Evolutionary conservation across 2,797 vertebrate species (phyloP).

Genomic region (Enteromius fasciolatus): DNA sequence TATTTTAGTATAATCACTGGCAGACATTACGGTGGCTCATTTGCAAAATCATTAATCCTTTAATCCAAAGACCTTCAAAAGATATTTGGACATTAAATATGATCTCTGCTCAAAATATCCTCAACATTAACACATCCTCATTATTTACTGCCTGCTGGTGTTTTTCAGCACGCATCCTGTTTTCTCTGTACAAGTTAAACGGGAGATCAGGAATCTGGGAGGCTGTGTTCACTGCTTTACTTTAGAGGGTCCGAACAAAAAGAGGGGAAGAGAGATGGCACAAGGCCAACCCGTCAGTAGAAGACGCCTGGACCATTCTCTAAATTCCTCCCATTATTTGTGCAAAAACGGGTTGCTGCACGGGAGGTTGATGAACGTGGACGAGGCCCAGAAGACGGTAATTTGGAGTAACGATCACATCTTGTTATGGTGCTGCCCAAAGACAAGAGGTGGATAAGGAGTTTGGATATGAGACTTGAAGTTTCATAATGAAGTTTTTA

Average conservation of each 20-base stretch:
- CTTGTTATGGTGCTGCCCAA: neutral
- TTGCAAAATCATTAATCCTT: neutral
- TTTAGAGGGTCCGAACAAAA: slow-evolving; percentile 7
- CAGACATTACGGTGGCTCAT: neutral
- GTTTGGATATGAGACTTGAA: slow-evolving; percentile 18
- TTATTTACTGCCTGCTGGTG: slow-evolving; percentile 36
- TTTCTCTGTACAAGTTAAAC: slow-evolving; percentile 46
- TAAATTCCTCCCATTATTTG: slow-evolving; percentile 49
- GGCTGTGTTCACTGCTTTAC: slow-evolving; percentile 40
- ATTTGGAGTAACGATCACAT: slow-evolving; percentile 12
- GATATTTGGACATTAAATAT: slow-evolving; percentile 30
- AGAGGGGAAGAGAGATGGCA: slow-evolving; percentile 29
- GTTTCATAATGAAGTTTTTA: slow-evolving; percentile 6
- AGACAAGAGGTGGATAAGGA: neutral
- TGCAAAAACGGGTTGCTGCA: slow-evolving; percentile 26
- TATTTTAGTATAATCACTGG: neutral
- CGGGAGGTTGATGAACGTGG: slow-evolving; percentile 14
- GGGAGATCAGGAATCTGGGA: slow-evolving; percentile 37
- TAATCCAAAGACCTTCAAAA: neutral
- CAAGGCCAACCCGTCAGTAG: slow-evolving; percentile 37
- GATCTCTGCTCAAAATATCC: slow-evolving; percentile 13
- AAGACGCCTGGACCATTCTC: slow-evolving; percentile 45
- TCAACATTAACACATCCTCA: slow-evolving; percentile 33
- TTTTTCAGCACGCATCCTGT: slow-evolving; percentile 61
- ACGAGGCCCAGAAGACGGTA: slow-evolving; percentile 13